A percentile compares a stretch with the other conserved stretches of the same genome.
These are phyloP conservation scores for Lasioglossum figueresi DNA, from an alignment of 2,888 invertebrate genomes.

Conservation along the genomic window DNA sequence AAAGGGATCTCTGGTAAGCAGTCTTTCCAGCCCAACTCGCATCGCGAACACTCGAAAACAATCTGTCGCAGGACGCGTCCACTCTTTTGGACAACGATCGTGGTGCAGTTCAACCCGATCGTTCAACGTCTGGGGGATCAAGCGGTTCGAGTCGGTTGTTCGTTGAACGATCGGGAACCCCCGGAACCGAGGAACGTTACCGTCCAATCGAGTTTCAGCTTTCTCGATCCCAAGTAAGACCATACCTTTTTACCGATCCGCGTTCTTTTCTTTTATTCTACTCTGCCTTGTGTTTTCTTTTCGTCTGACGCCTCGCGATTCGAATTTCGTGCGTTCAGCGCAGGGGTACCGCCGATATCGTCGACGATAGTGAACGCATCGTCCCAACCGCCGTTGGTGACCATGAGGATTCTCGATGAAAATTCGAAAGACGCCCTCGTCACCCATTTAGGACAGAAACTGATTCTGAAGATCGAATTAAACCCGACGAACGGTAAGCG, in stretches of 20 bases:
- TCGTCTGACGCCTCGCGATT: not conserved
- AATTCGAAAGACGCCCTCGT: constrained; percentile 86
- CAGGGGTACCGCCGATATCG: constrained; percentile 82
- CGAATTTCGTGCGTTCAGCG: constrained; percentile 67
- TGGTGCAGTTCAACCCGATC: constrained; percentile 93
- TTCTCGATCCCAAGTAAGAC: constrained; percentile 85
- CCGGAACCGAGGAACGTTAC: constrained; percentile 85
- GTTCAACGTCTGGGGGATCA: constrained; percentile 94
- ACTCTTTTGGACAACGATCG: constrained; percentile 90
- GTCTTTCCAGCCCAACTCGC: not conserved
- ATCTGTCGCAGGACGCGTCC: constrained; percentile 85
- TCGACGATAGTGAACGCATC: constrained; percentile 85
- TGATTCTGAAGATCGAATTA: constrained; percentile 87
- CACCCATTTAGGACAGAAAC: constrained; percentile 88
- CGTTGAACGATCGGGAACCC: constrained; percentile 85
- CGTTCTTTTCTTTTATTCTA: no score
- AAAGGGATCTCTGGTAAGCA: no score
- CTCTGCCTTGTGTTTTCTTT: not conserved
- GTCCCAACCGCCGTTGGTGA: constrained; percentile 84
- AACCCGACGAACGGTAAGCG: constrained; percentile 85
- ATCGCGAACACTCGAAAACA: not conserved
- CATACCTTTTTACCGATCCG: not conserved
- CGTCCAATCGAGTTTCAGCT: constrained; percentile 86
- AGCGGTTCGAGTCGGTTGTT: constrained; percentile 91
- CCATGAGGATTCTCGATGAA: constrained; percentile 87